Evolutionary conservation across 2,888 invertebrate species (phyloP), one percentile per base, ranked within the genome.

Genomic region (Eulithis testata): DNA sequence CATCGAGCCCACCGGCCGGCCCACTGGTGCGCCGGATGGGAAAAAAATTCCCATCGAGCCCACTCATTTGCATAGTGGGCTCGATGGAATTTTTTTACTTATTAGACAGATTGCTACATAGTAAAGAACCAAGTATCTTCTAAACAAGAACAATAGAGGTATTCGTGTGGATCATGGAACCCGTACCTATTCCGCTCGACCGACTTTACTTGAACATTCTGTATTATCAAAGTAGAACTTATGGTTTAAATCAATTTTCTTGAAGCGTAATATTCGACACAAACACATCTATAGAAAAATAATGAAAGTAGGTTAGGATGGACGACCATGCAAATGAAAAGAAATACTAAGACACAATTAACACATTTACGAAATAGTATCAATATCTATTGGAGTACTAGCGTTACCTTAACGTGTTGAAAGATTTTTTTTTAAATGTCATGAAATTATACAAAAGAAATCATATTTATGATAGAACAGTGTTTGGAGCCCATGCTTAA

Each of bases 401-500:
- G 21, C 21, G 21, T 21, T 21, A 31, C 6, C 6, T 31, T 1
- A 31, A 5, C 31, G 31, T 31, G 31, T 31, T 31, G 31, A 31
- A 31, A 2, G 21, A 21, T 21, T 21, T 21, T 21, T 21, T 21
- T 21, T 21, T 21, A 21, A 21, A 21, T 21, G 21, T 21, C 21
- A 21, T 21, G 37, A 37, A 37, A 37, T 7, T 37, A 1, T 8
- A 21, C 11, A 9, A 49, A 21, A 49, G 21, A 49, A 49, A 11
- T 9, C 4, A 49, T 21, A 3, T 21, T 49, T 9, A 11, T 9
- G 8, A 49, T 44, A 6, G 5, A 14, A 21, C 9, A 11, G 7
- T 49, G 12, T 36, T 53, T 40, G 1, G 14, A n/a, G 61, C 54
- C 59, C 67, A 67, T 66, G 66, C 49, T 59, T 65, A 40, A 68